Evolutionary conservation across 2,797 vertebrate species (phyloP), one percentile per base, ranked within the genome.

Genomic region (Brachyalestes nurse): DNA sequence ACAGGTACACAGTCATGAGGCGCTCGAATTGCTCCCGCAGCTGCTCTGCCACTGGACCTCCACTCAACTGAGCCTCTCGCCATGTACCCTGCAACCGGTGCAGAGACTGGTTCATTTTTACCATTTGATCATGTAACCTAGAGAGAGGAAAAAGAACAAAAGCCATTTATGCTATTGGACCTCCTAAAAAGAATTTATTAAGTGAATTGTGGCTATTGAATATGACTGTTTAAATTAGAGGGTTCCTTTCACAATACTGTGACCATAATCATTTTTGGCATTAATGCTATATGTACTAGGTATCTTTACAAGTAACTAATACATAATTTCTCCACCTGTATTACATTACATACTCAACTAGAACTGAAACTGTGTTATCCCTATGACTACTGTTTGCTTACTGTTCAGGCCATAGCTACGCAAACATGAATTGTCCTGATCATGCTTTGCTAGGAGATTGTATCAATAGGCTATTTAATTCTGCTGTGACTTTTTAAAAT

Each of bases 61-160:
- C 95, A 61, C 93, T 93, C 21, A 96, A 95, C 92, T 99, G 97
- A 74, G 98, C 97, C 57, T 99, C 98, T 75, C 97, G 94, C 96
- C 97, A 99, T 0, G 97, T 96, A 69, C 96, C 95, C 92, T 99
- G 98, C 82, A 99, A 95, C 91, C 97, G 96, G 89, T 99, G 98
- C 83, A 99, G 96, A 77, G 96, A 97, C 93, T 99, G 98, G 94
- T 99, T 99, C 93, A 99, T 97, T 94, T 99, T 99, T 82, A 99
- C 96, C 96, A 99, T 98, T 93, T 99, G 98, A 90, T 99, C 97
- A 0, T 99, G 97, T 87, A 99, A 93, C 93, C 98, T 99, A 83
- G 42, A 21, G 21, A 70, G 12, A 74, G 42, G 66, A 58, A 64
- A 38, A 0, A 45, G 55, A 78, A 45, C 13, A 78, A 62, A 55